A percentile compares a stretch with the other conserved stretches of the same genome.
These are phyloP conservation scores for Pitta sordida DNA, from an alignment of 2,113 vertebrate species.

Conservation along the genomic window DNA sequence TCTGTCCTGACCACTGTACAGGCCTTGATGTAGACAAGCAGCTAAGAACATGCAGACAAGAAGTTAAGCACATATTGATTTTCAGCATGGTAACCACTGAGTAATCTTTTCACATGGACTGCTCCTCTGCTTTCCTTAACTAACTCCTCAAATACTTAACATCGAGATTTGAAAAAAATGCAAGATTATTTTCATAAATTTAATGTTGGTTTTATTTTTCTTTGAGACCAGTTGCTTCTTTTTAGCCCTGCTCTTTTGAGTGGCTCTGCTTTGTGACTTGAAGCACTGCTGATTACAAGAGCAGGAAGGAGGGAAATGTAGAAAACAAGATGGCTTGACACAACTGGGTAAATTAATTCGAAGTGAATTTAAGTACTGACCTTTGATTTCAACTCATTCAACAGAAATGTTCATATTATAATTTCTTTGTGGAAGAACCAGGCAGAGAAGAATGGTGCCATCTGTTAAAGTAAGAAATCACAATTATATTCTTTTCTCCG, in stretches of 20 bases:
- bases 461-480: background rate
- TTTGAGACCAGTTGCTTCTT: background rate
- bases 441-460: background rate
- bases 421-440: background rate
- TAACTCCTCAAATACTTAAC: background rate
- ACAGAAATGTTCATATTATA: background rate
- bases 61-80: background rate
- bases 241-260: background rate
- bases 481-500: background rate
- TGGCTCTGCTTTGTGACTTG: background rate
- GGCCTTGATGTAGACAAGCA: background rate
- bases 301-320: background rate
- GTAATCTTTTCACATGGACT: background rate
- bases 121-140: background rate
- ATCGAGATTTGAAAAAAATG: background rate
- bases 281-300: background rate
- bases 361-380: conserved; percentile 15
- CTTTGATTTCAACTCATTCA: background rate
- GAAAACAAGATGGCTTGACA: background rate
- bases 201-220: background rate
- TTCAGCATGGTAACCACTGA: background rate
- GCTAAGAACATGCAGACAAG: background rate
- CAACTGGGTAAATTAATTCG: background rate
- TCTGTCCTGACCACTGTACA: background rate
- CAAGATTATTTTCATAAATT: background rate